Evolutionary conservation across 2,113 vertebrate species (phyloP).

Genomic region (Prolemur simus): DNA sequence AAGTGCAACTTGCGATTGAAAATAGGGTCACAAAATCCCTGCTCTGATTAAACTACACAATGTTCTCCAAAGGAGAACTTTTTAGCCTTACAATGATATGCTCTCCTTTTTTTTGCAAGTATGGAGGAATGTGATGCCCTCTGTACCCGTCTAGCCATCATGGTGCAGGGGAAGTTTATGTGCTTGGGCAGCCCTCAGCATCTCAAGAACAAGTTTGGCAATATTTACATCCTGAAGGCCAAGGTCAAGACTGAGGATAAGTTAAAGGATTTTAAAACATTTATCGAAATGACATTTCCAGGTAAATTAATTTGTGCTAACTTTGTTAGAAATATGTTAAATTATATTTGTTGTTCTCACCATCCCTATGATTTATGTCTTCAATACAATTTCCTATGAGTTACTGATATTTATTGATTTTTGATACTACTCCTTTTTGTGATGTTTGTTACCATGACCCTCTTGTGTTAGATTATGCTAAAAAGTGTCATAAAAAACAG

Average conservation of each 20-base stretch:
- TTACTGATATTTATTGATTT: background rate
- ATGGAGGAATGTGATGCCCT: slow-evolving; percentile 97
- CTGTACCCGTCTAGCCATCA: slow-evolving; percentile 94
- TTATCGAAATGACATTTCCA: slow-evolving; percentile 93
- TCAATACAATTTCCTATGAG: background rate
- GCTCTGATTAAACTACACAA: background rate
- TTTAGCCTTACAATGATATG: background rate
- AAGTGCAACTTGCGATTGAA: background rate
- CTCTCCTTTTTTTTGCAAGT: slow-evolving; percentile 79
- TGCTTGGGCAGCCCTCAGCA: slow-evolving; percentile 97
- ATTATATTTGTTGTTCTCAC: background rate
- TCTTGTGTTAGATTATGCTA: background rate
- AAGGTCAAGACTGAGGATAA: slow-evolving; percentile 81
- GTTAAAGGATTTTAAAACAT: slow-evolving; percentile 91
- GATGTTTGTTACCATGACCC: background rate
- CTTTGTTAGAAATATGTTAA: background rate
- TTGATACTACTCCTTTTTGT: background rate
- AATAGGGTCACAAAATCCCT: background rate
- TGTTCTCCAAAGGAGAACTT: background rate
- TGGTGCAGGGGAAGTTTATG: slow-evolving; percentile 96
- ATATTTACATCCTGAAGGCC: slow-evolving; percentile 93
- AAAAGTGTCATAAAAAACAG: background rate
- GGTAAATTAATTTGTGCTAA: slow-evolving; percentile 81
- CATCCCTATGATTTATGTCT: background rate
- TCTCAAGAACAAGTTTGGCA: slow-evolving; percentile 96